Conservation (phyloP, 2,888 invertebrate species). For the Drymonia ruficornis region DNA sequence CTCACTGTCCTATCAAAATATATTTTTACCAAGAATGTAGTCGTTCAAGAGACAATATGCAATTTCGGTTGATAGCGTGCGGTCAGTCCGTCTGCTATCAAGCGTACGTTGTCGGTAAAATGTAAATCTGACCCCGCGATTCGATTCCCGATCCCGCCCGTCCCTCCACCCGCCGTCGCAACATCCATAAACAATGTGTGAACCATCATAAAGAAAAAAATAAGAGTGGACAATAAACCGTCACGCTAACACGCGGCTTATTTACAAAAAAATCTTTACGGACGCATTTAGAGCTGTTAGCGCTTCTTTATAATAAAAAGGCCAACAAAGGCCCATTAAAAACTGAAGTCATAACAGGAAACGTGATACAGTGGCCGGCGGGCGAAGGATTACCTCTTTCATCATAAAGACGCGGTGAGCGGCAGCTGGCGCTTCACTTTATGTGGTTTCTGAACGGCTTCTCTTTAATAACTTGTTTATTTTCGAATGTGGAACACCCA, state of each 20-base stretch:
- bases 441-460: conserved; percentile 78
- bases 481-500: conserved; percentile 75
- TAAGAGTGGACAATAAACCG: conserved; percentile 62
- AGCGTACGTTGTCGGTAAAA: background rate
- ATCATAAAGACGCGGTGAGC: conserved; percentile 76
- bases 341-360: conserved; percentile 83
- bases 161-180: conserved; percentile 25
- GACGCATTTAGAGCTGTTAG: conserved; percentile 68
- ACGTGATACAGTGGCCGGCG: conserved; percentile 75
- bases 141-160: conserved; percentile 29
- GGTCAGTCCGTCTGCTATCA: background rate
- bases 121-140: conserved; percentile 25
- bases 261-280: conserved; percentile 56
- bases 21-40: background rate
- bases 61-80: conserved; percentile 4
- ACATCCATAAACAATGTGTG: conserved; percentile 53
- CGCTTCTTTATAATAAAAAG: conserved; percentile 72
- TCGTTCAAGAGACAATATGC: background rate
- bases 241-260: conserved; percentile 46
- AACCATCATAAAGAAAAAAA: conserved; percentile 55
- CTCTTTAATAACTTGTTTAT: conserved; percentile 82
- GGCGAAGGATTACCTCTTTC: conserved; percentile 72
- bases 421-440: conserved; percentile 79
- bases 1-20: background rate
- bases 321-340: conserved; percentile 77